Evolutionary conservation across 2,113 vertebrate genomes (phyloP).

Genomic region (Corvus hawaiiensis): DNA sequence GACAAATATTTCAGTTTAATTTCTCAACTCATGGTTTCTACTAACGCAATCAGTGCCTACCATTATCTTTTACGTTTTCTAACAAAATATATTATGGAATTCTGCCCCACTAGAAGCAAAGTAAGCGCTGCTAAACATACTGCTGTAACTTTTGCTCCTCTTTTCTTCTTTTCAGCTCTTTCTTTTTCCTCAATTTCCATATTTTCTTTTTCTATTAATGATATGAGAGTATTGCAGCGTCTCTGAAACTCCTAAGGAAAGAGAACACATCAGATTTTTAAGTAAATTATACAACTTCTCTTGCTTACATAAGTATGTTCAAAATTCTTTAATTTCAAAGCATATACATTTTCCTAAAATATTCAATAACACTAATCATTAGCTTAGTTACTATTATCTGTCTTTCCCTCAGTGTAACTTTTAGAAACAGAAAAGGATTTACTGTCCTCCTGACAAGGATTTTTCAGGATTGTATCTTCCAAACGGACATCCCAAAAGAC

Average conservation of each 20-base stretch:
- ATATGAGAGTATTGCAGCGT: slow-evolving; percentile 89
- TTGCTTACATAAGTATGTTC: neutral
- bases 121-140: slow-evolving; percentile 71
- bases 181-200: slow-evolving; percentile 91
- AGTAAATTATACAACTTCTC: neutral
- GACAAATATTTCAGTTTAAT: neutral
- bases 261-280: slow-evolving; percentile 24
- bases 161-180: slow-evolving; percentile 88
- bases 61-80: neutral
- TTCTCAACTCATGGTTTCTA: neutral
- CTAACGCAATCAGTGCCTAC: neutral
- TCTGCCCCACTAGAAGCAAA: neutral
- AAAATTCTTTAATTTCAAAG: neutral
- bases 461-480: neutral
- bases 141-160: slow-evolving; percentile 78
- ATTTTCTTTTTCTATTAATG: slow-evolving; percentile 90
- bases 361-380: neutral
- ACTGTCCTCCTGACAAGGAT: neutral
- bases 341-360: neutral
- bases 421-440: neutral
- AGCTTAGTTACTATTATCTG: neutral
- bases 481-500: neutral
- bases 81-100: neutral
- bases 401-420: neutral
- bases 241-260: slow-evolving; percentile 84